Base-by-base conservation (phyloP, 2,888 invertebrate species). In the Machimus atricapillus region DNA sequence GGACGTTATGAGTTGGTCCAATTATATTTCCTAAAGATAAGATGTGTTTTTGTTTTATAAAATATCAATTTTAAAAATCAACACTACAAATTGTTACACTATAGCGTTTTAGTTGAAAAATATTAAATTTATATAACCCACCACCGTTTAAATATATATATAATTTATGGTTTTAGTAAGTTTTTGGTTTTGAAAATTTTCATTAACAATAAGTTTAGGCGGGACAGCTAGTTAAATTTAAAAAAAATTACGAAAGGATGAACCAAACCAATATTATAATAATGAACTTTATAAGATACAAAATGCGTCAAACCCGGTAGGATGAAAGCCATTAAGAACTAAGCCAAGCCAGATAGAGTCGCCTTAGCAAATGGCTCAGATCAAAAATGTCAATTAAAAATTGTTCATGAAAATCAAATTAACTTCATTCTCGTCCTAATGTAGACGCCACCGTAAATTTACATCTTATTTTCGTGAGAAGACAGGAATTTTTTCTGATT, bases 1-100 rank as follows among this genome's bases (percentile, higher is more conserved):
- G 92, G 87, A 92, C 91, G 90, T 92, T 92, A 83, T 87, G 83
- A 87, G 91, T 89, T 90, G 91, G 91, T 89, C 91, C 89, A 90
- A 92, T 88, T 90, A 91, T 90, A 90, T 90, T 91, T 90, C 91
- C 91, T 91, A 91, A 87, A 88, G 86, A 78, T 58, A 66, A 78
- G 77, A 78, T 77, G 27, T 85, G 46, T 74, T 74, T 85, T 85
- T 66, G 43, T 34, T 19, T 66, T 66, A 66, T n/a, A 52, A 7
- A 52, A 52, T n/a, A n/a, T 52, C 1, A 5, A 16, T n/a, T 52
- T 52, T 7, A 19, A 52, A 52, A 52, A 46, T 46, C 52, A 52
- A 0, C 52, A 52, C 19, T n/a, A 16, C 3, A 52, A n/a, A 19
- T 6, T 40, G 40, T 40, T 40, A 40, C 12, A 12, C 9, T 12